Conservation (phyloP, 2,888 invertebrate species). For the Drosophila borborema region DNA sequence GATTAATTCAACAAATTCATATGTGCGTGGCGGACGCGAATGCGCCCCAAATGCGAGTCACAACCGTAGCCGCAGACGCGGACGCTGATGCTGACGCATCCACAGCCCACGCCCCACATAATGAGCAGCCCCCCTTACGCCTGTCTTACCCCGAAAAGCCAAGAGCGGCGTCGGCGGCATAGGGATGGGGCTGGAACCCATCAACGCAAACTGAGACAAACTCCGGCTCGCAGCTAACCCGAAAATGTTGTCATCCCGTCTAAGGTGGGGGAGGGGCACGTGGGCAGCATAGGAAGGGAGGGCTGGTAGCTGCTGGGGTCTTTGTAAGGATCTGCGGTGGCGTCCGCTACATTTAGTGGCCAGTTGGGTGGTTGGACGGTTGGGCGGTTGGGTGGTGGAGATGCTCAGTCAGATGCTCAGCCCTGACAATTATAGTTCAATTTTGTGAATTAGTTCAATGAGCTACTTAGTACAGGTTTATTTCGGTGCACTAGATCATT, state of each 20-base stretch:
- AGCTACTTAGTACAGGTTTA: neutral
- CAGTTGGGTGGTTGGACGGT: neutral
- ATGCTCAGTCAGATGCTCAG: neutral
- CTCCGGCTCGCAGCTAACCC: constrained; percentile 27
- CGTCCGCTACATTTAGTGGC: neutral
- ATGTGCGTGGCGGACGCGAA: constrained; percentile 65
- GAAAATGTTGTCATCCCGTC: constrained; percentile 25
- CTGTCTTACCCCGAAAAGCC: constrained; percentile 2
- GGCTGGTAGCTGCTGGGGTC: neutral
- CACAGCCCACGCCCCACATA: constrained; percentile 29
- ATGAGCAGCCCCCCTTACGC: constrained; percentile 36
- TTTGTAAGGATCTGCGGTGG: constrained; percentile 6
- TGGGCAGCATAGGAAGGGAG: neutral
- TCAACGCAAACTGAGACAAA: constrained; percentile 29
- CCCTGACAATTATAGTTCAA: neutral
- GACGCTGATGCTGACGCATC: neutral
- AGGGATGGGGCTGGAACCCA: neutral
- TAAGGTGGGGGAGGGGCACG: neutral
- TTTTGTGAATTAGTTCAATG: constrained; percentile 2
- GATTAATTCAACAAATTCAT: constrained; percentile 81
- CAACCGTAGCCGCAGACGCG: neutral
- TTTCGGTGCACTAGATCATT: too few relatives aligned
- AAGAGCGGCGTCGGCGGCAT: neutral
- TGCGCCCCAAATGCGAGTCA: constrained; percentile 10
- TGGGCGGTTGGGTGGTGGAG: neutral